Evolutionary conservation across 1,140 invertebrate genomes (phyloP), one percentile per base, ranked within the genome.

Genomic region (Lordiphosa clarofinis): DNA sequence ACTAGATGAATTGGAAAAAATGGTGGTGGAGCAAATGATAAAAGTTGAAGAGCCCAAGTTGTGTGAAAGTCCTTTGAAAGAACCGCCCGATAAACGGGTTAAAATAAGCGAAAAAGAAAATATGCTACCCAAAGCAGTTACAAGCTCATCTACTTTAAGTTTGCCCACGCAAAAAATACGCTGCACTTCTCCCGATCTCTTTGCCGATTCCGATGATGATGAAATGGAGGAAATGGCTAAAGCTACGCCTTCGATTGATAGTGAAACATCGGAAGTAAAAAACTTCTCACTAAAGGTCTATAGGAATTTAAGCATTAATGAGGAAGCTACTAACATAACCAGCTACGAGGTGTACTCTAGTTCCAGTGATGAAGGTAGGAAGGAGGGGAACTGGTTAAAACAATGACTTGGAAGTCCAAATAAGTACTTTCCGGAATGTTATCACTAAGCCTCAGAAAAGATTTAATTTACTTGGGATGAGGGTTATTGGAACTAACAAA

Each of bases 351-450:
- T 60, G 1, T 69, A 49, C 3, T 59, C 64, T 0, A 67, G 61
- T 39, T 87, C 79, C 15, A 87, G 86, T 49, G 86, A 87, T 59
- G 86, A 86, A 61, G 86, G 79, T 78, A 4, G 35, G 28, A 31
- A 31, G 0, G 1, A 31, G 21, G 21, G 5, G 21, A 24, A 24
- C 1, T 24, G 21, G 4, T 6, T 24, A 0, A 24, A 24, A 6
- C 5, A 24, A 5, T 24, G 21, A 24, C 21, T 24, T 24, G 21
- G 21, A 24, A 24, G 3, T 19, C 19, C 19, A 19, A 19, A 1
- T 3, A 19, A 19, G 19, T 19, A 19, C 19, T 19, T 19, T 19
- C 19, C 19, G 15, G 15, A 1, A 15, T 15, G 15, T 15, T 15
- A 15, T 15, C 15, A 1, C 15, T 2, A 15, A 2, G 19, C 19